phyloP scores from a whole-genome alignment of 2,888 invertebrate genomes.

The Cantharis lateralis region DNA sequence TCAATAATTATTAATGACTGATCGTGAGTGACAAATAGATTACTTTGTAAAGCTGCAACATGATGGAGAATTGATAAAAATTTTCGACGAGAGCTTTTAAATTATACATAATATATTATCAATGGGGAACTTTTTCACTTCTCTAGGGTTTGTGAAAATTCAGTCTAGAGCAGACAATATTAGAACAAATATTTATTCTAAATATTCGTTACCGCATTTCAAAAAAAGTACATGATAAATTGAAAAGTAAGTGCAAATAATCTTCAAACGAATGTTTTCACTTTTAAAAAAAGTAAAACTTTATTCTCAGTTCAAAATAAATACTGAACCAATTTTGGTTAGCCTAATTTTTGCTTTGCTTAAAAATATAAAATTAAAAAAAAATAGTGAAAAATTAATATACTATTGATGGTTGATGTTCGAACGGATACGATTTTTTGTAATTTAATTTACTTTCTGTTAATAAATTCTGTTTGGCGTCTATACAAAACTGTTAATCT shows the following conservation, averaged over 20 bases:
- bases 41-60: not conserved
- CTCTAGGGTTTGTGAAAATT: not conserved
- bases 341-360: too few species aligned
- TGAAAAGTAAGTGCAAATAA: not conserved
- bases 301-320: not conserved
- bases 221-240: too few species aligned
- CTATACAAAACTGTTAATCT: not conserved
- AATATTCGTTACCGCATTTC: too few species aligned
- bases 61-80: not conserved
- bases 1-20: not conserved
- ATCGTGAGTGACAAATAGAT: not conserved
- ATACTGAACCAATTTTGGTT: not conserved
- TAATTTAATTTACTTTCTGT: not conserved
- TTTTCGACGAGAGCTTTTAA: not conserved
- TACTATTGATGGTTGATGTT: not conserved
- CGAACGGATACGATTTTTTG: not conserved
- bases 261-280: not conserved
- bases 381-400: too few species aligned
- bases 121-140: not conserved
- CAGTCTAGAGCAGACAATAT: too few species aligned
- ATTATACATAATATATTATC: not conserved
- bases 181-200: too few species aligned
- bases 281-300: not conserved
- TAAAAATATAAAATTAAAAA: too few species aligned
- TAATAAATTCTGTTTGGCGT: not conserved